Evolutionary conservation across 2,113 vertebrate species (phyloP).

Genomic region (Theristicus caerulescens): DNA sequence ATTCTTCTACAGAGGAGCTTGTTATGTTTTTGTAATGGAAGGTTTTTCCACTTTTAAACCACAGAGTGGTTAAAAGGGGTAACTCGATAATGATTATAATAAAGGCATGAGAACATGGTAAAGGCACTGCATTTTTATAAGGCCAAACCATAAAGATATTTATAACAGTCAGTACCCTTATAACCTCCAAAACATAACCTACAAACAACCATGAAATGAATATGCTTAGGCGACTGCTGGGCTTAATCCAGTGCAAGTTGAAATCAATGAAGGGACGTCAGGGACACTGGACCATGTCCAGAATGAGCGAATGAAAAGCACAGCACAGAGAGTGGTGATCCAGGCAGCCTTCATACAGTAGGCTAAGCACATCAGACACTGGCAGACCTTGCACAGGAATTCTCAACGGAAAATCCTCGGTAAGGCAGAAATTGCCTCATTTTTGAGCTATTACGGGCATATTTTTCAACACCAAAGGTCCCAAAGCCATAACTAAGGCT

Average conservation of each 20-base stretch:
- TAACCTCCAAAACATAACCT: conserved; percentile 9
- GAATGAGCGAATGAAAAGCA: not conserved
- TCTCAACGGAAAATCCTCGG: not conserved
- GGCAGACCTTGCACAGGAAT: not conserved
- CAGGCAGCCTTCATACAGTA: not conserved
- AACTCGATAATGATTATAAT: not conserved
- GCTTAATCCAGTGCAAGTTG: not conserved
- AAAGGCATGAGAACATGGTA: not conserved
- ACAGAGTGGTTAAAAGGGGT: not conserved
- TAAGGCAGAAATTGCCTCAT: not conserved
- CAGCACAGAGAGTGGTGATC: not conserved
- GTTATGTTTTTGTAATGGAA: not conserved
- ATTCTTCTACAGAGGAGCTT: not conserved
- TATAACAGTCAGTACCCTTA: not conserved
- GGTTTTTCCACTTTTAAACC: not conserved
- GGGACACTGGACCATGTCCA: not conserved
- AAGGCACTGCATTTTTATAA: not conserved
- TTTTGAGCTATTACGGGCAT: not conserved
- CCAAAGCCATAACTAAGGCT: not conserved
- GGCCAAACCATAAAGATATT: conserved; percentile 20
- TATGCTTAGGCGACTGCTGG: not conserved
- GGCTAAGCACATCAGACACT: not conserved
- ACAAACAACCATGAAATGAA: conserved; percentile 32
- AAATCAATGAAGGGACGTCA: conserved; percentile 14
- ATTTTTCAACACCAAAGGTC: not conserved